These are phyloP conservation scores for Ctenopoma kingsleyae DNA, from an alignment of 2,797 vertebrate species.

Conservation along the genomic window DNA sequence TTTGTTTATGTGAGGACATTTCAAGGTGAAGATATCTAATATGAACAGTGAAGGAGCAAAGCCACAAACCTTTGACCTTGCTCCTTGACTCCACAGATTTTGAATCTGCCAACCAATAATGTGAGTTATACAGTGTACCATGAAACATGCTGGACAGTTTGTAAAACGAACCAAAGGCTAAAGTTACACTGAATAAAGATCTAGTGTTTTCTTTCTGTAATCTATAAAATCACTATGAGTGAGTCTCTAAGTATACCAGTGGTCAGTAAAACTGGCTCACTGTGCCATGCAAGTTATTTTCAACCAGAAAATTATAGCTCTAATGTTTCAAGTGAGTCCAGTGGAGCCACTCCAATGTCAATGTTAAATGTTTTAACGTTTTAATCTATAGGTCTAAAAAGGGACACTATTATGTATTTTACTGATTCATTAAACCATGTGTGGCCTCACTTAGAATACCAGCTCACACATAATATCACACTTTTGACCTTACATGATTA, in stretches of 20 bases:
- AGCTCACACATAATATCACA: slow-evolving; percentile 5
- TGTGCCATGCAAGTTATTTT: slow-evolving; percentile 84
- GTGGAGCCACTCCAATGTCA: slow-evolving; percentile 61
- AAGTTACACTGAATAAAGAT: slow-evolving; percentile 39
- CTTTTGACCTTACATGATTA: slow-evolving; percentile 30
- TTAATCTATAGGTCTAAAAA: slow-evolving; percentile 74
- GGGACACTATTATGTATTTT: slow-evolving; percentile 23
- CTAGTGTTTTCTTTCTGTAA: slow-evolving; percentile 65
- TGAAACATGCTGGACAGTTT: slow-evolving; percentile 20
- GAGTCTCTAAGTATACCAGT: slow-evolving; percentile 79
- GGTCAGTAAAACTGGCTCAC: slow-evolving; percentile 73
- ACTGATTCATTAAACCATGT: slow-evolving; percentile 32
- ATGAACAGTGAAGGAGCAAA: not conserved
- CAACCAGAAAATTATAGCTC: slow-evolving; percentile 88
- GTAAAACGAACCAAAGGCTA: slow-evolving; percentile 32
- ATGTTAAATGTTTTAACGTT: slow-evolving; percentile 72
- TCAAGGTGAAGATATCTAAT: not conserved
- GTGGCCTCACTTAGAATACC: slow-evolving; percentile 40
- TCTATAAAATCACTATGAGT: slow-evolving; percentile 63
- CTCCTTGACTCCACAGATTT: slow-evolving; percentile 45
- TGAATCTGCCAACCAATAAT: slow-evolving; percentile 39
- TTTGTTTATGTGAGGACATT: slow-evolving; percentile 20
- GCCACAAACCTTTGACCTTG: slow-evolving; percentile 51
- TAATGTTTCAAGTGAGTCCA: slow-evolving; percentile 79
- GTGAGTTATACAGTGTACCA: slow-evolving; percentile 7